Evolutionary conservation across 2,888 invertebrate species (phyloP).

Genomic region (Electrophaes corylata): DNA sequence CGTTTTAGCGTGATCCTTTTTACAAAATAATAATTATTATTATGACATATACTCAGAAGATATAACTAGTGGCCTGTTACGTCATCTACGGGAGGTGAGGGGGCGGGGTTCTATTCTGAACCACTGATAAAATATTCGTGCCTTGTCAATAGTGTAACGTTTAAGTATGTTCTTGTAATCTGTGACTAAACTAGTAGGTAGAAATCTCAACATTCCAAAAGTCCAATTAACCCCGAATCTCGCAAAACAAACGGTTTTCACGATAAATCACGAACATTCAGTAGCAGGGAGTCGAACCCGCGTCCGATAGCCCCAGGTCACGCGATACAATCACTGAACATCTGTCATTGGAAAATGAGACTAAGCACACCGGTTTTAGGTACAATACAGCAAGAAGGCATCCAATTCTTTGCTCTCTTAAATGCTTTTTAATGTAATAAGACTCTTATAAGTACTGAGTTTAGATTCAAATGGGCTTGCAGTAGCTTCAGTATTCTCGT

Average conservation of each 20-base stretch:
- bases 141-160: too few relatives aligned
- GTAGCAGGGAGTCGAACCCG: constrained; percentile 72
- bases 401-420: neutral
- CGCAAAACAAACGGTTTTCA: constrained; percentile 58
- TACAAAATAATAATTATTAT: too few relatives aligned
- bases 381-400: neutral
- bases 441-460: neutral
- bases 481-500: neutral
- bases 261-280: constrained; percentile 73
- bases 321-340: constrained; percentile 62
- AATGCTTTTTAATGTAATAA: neutral
- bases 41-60: too few relatives aligned
- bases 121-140: too few relatives aligned
- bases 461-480: constrained; percentile 6
- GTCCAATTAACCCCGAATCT: constrained; percentile 68
- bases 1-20: too few relatives aligned
- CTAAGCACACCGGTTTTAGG: neutral
- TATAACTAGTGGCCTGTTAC: too few relatives aligned
- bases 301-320: constrained; percentile 77
- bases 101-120: too few relatives aligned
- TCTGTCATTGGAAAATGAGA: constrained; percentile 8
- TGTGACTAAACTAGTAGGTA: neutral
- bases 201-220: constrained; percentile 26
- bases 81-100: too few relatives aligned
- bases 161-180: too few relatives aligned